Base-by-base conservation (phyloP, 2,888 invertebrate species). In the Sphinx pinastri region DNA sequence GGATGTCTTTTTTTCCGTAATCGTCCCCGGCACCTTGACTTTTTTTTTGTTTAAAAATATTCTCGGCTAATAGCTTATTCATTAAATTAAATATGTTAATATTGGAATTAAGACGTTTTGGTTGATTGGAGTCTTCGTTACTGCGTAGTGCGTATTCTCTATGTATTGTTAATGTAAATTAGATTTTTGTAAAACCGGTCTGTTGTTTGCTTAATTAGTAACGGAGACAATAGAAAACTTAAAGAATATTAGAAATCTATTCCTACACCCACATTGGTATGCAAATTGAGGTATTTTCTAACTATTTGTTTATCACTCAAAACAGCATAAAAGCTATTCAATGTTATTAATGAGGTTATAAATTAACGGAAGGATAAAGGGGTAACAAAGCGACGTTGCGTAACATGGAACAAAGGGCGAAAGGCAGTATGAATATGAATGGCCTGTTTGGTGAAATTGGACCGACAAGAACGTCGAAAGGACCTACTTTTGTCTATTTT, bases 361-460 rank as follows among this genome's bases (percentile, higher is more conserved):
- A 89, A 87, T 87, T 85, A 89, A 90, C 87, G 85, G 89, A 88
- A 84, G 84, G 84, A 83, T 60, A 81, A 86, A 83, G 78, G 85
- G 83, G 82, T 83, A 82, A 86, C 85, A 84, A 87, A 83, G 83
- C 80, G 16, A 75, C 78, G 85, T 91, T 91, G 83, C 87, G 86
- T 87, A 90, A 90, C 87, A 81, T 60, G 68, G 85, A 81, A 89
- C 88, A 91, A 92, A 91, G 91, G 90, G 90, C 85, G 88, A 84
- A 86, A 84, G 85, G 82, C 81, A 77, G 79, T 87, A 92, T 93
- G 92, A 93, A 94, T 94, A 92, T 91, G 91, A 93, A 94, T 92
- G 85, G 87, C 79, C 81, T 88, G 84, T 87, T 90, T 87, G 81
- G 84, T 78, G 86, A 90, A 92, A 91, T 90, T 91, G 85, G 88